phyloP scores from a whole-genome alignment of 2,113 vertebrate genomes.

The Tonatia bakeri region DNA sequence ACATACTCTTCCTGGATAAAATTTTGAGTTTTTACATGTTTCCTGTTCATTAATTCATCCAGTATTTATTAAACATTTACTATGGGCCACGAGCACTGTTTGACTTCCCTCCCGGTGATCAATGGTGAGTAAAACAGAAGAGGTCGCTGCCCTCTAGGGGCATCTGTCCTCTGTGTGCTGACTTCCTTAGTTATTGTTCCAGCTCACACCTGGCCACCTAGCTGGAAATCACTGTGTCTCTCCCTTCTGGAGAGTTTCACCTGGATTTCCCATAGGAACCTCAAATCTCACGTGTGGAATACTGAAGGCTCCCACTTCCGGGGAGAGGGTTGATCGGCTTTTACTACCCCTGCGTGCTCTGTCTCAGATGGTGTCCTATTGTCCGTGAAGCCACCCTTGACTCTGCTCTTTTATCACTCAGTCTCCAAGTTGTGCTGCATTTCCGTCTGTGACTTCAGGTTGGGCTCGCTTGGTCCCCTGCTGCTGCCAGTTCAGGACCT shows the following conservation, averaged over 20 bases:
- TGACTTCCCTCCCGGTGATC: not conserved
- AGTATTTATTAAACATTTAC: not conserved
- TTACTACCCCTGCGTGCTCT: rapidly evolving
- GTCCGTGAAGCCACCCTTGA: too few species aligned
- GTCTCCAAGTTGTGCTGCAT: not conserved
- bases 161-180: not conserved
- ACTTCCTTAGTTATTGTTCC: not conserved
- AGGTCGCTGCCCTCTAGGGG: not conserved
- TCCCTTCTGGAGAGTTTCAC: not conserved
- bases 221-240: not conserved
- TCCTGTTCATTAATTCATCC: not conserved
- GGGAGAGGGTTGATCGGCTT: not conserved
- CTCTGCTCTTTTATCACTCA: not conserved
- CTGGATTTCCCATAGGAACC: not conserved
- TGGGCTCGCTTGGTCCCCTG: not conserved
- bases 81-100: not conserved
- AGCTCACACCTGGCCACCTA: not conserved
- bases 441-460: not conserved
- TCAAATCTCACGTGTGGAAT: not conserved
- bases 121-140: not conserved
- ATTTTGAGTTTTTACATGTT: not conserved
- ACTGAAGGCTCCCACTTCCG: not conserved
- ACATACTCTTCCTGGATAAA: not conserved
- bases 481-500: not conserved
- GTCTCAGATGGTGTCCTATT: not conserved